Evolutionary conservation across 2,797 vertebrate species (phyloP).

Genomic region (Sebastes cheni): DNA sequence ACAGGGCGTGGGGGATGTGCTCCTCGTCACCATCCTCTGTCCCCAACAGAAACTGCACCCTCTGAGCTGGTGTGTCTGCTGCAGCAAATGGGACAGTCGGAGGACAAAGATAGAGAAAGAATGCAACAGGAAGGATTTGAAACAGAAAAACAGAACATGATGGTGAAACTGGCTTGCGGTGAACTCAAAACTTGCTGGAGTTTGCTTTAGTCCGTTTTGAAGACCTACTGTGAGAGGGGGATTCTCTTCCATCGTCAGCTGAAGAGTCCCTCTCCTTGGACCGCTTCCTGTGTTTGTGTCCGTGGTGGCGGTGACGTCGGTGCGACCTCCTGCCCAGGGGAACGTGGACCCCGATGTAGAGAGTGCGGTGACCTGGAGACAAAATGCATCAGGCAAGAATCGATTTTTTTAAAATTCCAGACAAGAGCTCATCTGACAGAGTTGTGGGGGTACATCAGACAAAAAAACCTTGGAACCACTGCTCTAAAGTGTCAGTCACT

Average conservation of each 20-base stretch:
- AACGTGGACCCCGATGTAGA: constrained; percentile 98
- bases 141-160: background rate
- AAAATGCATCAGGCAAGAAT: background rate
- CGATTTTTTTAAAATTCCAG: background rate
- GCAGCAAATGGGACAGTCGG: constrained; percentile 1
- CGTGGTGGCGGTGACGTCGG: constrained; percentile 94
- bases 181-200: background rate
- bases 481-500: too few relatives aligned
- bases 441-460: too few relatives aligned
- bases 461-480: too few relatives aligned
- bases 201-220: background rate
- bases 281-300: constrained; percentile 95
- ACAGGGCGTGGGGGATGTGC: constrained; percentile 97
- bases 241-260: constrained; percentile 93
- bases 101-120: background rate
- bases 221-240: constrained; percentile 92
- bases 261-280: constrained; percentile 94
- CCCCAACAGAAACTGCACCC: constrained; percentile 97
- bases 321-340: constrained; percentile 93
- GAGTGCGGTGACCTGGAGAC: constrained; percentile 89
- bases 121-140: background rate
- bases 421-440: too few relatives aligned
- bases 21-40: constrained; percentile 98
- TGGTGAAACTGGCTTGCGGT: background rate
- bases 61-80: constrained; percentile 95